Percentiles rank a stretch among this genome's conserved stretches.
These are phyloP conservation scores for Morpho achilles DNA, from an alignment of 2,888 invertebrate genomes.

Conservation along the genomic window DNA sequence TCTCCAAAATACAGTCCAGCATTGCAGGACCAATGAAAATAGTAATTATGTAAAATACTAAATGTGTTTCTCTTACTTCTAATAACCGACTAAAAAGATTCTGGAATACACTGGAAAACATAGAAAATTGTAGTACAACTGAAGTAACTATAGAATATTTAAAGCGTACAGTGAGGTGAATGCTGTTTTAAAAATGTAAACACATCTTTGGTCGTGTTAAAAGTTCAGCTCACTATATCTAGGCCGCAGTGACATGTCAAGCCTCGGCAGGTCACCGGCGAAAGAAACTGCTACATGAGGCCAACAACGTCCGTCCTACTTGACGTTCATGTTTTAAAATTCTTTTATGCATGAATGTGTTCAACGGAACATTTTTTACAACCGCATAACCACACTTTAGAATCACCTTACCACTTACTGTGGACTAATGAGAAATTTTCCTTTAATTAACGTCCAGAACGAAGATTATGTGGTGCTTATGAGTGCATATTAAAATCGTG, in stretches of 20 bases:
- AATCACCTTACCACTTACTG: too few species aligned
- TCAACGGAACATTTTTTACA: not conserved
- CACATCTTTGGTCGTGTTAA: slow-evolving; percentile 12
- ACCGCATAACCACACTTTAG: too few species aligned
- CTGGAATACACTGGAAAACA: too few species aligned
- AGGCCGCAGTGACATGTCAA: slow-evolving; percentile 14
- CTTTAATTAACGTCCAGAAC: too few species aligned
- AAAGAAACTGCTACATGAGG: slow-evolving; percentile 9
- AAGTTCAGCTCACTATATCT: slow-evolving; percentile 11
- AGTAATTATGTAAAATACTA: too few species aligned
- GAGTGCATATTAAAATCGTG: too few species aligned
- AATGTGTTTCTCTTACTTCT: too few species aligned
- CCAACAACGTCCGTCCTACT: slow-evolving; percentile 9
- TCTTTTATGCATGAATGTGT: slow-evolving; percentile 10
- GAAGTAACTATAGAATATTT: slow-evolving; percentile 6
- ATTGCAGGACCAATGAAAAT: too few species aligned
- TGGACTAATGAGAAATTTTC: too few species aligned
- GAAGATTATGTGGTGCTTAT: too few species aligned
- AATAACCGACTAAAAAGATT: too few species aligned
- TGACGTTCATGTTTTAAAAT: slow-evolving; percentile 9
- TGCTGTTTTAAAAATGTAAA: slow-evolving; percentile 15
- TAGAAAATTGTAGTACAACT: slow-evolving; percentile 2
- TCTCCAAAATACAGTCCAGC: too few species aligned
- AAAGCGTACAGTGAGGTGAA: slow-evolving; percentile 11
- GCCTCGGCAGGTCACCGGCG: slow-evolving; percentile 14